Base-by-base conservation (phyloP, 2,888 invertebrate species). In the Leptopilina drosophilae region DNA sequence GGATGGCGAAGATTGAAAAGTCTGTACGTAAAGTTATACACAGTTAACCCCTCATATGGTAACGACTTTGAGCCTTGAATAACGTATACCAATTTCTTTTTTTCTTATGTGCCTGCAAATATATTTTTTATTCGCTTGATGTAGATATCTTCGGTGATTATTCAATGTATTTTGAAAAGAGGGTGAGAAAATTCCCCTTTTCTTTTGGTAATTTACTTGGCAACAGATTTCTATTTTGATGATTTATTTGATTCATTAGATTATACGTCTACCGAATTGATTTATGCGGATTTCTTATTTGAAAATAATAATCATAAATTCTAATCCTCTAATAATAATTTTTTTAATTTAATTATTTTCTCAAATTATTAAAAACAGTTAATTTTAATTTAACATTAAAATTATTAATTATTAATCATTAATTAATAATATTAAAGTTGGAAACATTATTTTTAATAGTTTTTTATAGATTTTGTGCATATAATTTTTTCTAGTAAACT, bases 31-130 rank as follows among this genome's bases (percentile, higher is more conserved):
- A 33, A 33, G 33, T 20, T 46, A 49, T 46, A 67, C 20, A 67
- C 9, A 20, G 49, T 67, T 49, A 26, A 46, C 46, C 46, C 20
- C 20, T 49, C 46, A 2, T 49, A 2, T 33, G 33, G 12, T 67
- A 49, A 67, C 67, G 67, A 67, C 20, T 67, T 67, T 20, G 49
- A 15, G 20, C 67, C 67, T 67, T 67, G 67, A 67, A 46, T 15
- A 67, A 67, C 1, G 33, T 33, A 20, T 2, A 46, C 5, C 20
- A 49, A 49, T 49, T 67, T 67, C 33, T 67, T 67, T 49, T 20
- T 67, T 67, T 46, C 66, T 67, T 49, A 59, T n/a, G 20, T 67
- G 67, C 46, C 49, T 67, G 20, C 49, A 14, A 49, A 20, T 42
- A 42, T 20, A 8, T 15, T 62, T n/a, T 62, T 20, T 62, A 62